Percentiles rank a stretch among this genome's conserved stretches.
Evolutionary conservation across 2,888 invertebrate genomes (phyloP).

Genomic region (Agriopis aurantiaria): DNA sequence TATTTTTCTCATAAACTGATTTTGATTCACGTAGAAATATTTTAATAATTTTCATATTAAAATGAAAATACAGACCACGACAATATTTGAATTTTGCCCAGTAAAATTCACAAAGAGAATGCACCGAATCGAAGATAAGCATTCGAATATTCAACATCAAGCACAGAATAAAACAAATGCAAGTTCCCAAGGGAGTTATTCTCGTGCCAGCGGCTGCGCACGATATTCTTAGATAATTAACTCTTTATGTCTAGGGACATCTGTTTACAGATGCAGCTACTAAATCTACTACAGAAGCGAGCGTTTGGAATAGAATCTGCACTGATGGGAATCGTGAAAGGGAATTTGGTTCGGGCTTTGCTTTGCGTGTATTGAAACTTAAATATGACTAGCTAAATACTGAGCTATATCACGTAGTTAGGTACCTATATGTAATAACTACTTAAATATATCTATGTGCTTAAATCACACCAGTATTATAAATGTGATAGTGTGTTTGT

Average conservation of each 20-base stretch:
- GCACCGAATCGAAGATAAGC: slow-evolving; percentile 5
- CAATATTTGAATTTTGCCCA: no score
- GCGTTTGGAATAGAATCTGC: slow-evolving; percentile 25
- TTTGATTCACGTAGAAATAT: no score
- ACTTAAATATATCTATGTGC: no score
- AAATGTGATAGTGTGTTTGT: no score
- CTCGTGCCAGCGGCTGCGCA: slow-evolving; percentile 53
- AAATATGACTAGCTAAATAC: not conserved
- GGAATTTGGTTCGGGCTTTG: not conserved
- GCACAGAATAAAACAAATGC: slow-evolving; percentile 63
- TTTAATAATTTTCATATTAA: no score
- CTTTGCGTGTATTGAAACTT: slow-evolving; percentile 3
- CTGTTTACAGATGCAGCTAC: slow-evolving; percentile 71
- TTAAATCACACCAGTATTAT: no score
- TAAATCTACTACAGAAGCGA: slow-evolving; percentile 38
- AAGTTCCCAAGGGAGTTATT: slow-evolving; percentile 79
- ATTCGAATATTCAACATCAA: slow-evolving; percentile 40
- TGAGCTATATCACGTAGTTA: not conserved
- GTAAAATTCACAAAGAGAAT: not conserved
- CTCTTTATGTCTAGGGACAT: slow-evolving; percentile 81
- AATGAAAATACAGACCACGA: no score
- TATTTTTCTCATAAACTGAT: no score
- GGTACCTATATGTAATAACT: not conserved
- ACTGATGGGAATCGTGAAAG: slow-evolving; percentile 8
- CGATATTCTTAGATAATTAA: slow-evolving; percentile 83